Base-by-base conservation (phyloP, 1,140 invertebrate genomes). In the Leptoteleia sp. region DNA sequence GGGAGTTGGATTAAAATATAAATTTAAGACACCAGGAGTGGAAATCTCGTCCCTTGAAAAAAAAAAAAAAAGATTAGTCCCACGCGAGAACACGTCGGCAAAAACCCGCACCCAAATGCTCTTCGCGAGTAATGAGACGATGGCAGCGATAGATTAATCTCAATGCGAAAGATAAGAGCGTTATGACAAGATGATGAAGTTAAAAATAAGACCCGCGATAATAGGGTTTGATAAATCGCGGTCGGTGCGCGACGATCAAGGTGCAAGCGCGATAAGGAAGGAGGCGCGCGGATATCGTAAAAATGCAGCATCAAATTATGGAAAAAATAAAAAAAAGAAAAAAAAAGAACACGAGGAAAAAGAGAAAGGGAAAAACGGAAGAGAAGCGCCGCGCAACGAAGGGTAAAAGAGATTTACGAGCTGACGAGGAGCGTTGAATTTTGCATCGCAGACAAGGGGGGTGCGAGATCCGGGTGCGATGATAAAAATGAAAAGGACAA, bases 131-230 rank as follows among this genome's bases (percentile, higher is more conserved):
- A 67, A 76, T 67, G 62, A 76, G 71, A 61, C 54, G 71, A 67
- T 38, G 59, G 54, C 15, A 61, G 12, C 43, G 61, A 54, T 52
- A 76, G 62, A 54, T 67, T 61, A 76, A 76, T 67, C 62, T 54
- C 45, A 67, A 67, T 67, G 40, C 29, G 37, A 67, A 48, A 65
- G 71, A 61, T 61, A 76, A 67, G 45, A 52, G 54, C 43, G 61
- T 59, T 75, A 65, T 75, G 71, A 75, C 62, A 52, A 67, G 61
- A 67, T 59, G 71, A 75, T 65, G 61, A 65, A 76, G 71, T 59
- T 76, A 59, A 67, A 61, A 76, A 76, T 67, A 67, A 76, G 71
- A 75, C 35, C 54, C 12, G 54, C 62, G 61, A 59, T 67, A 67
- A 61, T 76, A 47, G 40, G 47, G 29, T 75, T 65, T 75, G 71